Conservation (phyloP, 2,888 invertebrate species). For the Nomada hirtipes region DNA sequence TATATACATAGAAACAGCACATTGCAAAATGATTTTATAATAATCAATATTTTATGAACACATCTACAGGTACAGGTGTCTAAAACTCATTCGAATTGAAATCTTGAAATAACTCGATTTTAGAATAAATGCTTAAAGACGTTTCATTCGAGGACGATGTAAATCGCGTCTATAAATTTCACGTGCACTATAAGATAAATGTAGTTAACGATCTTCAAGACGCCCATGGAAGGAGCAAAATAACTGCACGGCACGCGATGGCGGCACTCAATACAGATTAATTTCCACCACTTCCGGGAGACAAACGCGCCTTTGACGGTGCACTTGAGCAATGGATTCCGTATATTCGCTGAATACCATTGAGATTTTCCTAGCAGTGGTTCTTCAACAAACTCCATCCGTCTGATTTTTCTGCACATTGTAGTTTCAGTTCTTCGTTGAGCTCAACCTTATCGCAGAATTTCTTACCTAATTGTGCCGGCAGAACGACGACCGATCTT, state of each 20-base stretch:
- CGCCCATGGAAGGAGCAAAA: neutral
- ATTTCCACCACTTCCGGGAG: conserved; percentile 9
- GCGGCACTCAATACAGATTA: neutral
- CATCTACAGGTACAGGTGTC: too few relatives aligned
- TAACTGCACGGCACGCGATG: neutral
- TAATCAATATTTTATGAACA: too few relatives aligned
- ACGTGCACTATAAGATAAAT: neutral
- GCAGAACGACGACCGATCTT: neutral
- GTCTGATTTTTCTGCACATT: neutral
- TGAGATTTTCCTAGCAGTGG: neutral
- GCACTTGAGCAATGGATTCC: conserved; percentile 1
- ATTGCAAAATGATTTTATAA: too few relatives aligned
- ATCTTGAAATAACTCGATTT: too few relatives aligned
- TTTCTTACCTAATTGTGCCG: neutral
- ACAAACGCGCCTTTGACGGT: conserved; percentile 3
- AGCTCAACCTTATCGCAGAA: neutral
- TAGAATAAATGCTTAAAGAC: neutral
- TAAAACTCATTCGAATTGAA: too few relatives aligned
- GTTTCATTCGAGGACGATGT: neutral
- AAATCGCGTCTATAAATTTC: neutral
- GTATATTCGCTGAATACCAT: conserved; percentile 3
- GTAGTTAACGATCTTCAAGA: neutral
- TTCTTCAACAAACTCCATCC: neutral
- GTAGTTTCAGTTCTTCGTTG: neutral
- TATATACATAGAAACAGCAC: too few relatives aligned